These are phyloP conservation scores for Oceanodroma tethys DNA, from an alignment of 2,113 vertebrate species.

Conservation along the genomic window DNA sequence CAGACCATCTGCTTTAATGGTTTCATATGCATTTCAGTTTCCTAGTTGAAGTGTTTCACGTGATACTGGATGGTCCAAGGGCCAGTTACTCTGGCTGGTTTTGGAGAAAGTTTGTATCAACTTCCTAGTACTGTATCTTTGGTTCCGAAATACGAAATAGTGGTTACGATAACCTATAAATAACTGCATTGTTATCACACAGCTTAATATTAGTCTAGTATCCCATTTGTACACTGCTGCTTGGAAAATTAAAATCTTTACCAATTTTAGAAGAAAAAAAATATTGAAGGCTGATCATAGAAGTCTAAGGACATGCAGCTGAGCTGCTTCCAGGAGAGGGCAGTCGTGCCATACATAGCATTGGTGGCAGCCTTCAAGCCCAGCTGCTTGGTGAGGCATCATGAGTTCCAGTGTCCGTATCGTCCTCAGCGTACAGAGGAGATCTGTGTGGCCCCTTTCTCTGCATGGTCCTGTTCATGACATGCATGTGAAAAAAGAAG, in stretches of 20 bases:
- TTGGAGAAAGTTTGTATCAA: neutral
- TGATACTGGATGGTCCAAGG: neutral
- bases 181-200: neutral
- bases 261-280: neutral
- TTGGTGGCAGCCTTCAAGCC: neutral
- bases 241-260: neutral
- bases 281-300: neutral
- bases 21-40: neutral
- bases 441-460: neutral
- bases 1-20: neutral
- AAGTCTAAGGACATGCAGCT: neutral
- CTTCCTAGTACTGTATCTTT: neutral
- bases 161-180: neutral
- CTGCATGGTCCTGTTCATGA: neutral
- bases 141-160: neutral
- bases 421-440: no score
- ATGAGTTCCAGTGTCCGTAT: fast-evolving
- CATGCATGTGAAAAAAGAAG: neutral
- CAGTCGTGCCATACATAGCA: neutral
- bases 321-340: slow-evolving; percentile 5
- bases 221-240: neutral
- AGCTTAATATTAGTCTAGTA: neutral
- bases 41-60: neutral
- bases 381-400: neutral
- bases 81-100: neutral